Evolutionary conservation across 2,797 vertebrate genomes (phyloP), one percentile per base, ranked within the genome.

Genomic region (Echiichthys vipera): DNA sequence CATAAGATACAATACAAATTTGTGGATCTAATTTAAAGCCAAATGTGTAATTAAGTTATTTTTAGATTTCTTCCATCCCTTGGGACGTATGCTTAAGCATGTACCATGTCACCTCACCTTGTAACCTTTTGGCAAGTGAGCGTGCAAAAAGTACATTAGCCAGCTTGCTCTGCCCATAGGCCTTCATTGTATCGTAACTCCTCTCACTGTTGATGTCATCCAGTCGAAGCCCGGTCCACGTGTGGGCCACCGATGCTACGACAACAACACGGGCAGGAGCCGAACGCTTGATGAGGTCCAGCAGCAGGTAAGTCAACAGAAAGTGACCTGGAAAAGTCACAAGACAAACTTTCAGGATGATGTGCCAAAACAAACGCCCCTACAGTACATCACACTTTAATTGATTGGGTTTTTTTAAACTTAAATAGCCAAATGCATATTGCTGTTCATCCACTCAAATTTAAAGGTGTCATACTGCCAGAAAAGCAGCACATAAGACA

Each of bases 121-220:
- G 90, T 58, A 98, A 90, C 43, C 91, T 89, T 77, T 92, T 93
- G 3, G 96, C 94, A 54, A 98, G 90, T 4, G 96, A 96, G 50
- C 92, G 91, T 5, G 95, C 96, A 83, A 95, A 97, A 32, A 98
- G 94, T 65, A 99, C 91, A 0, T 98, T 98, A 0, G 97, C 96
- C 81, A 99, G 68, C 63, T 99, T 99, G 95, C 97, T 99, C 86
- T 98, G 96, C 7, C 96, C 96, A 5, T 99, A 99, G 9, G 97
- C 96, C 10, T 96, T 94, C 74, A 94, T 89, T 0, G 93, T 53
- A 0, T 88, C 91, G 43, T 99, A 98, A 81, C 91, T 92, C 76
- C 87, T 95, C 84, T 98, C 96, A 0, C 97, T 96, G 4, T 98
- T 96, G 55, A 98, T 95, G 77, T 99, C 95, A 0, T 97, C 95